Evolutionary conservation across 2,113 vertebrate genomes (phyloP), one percentile per base, ranked within the genome.

Genomic region (Loxodonta africana): DNA sequence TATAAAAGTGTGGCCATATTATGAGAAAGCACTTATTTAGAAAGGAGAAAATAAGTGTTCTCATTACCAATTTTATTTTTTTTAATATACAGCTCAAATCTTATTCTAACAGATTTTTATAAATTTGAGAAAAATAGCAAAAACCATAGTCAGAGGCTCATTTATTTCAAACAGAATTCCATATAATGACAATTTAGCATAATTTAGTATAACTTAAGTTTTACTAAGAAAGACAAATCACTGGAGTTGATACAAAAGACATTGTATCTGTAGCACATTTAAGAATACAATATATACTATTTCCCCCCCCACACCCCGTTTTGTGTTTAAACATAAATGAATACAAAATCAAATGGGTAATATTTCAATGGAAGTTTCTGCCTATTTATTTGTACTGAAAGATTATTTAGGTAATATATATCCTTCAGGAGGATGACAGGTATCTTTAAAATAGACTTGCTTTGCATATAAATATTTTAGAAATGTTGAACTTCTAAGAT

Each of bases 101-200:
- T 44, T 18, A 87, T 51, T 83, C 20, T 91, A 96, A 87, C 8
- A 46, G 9, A 93, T 67, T 67, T 94, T 87, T 80, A 80, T 51
- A 90, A 83, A 77, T 94, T 41, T 83, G 26, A 89, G 21, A 60
- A 90, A 94, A 97, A 94, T 0, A 30, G 26, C 9, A 87, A 92
- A 90, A 92, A 41, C 15, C n/a, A 25, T 83, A 81, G 60, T 65
- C 65, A 94, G 14, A 80, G 26, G 46, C 80, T 80, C 4, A 83
- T 26, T 84, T 78, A 87, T 37, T 96, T 96, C 77, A 91, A 95
- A 92, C 12, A 73, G 44, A 90, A 92, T 41, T 92, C 46, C 14
- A 83, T 60, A 94, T 60, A 67, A 81, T n/a, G 4, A 62, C 57
- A 81, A 90, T 80, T 73, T 51, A 57, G 53, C 6, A 62, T 46